Percentiles rank a stretch among this genome's conserved stretches.
Evolutionary conservation across 1,140 invertebrate genomes (phyloP).

Genomic region (Leptoteleia sp.): DNA sequence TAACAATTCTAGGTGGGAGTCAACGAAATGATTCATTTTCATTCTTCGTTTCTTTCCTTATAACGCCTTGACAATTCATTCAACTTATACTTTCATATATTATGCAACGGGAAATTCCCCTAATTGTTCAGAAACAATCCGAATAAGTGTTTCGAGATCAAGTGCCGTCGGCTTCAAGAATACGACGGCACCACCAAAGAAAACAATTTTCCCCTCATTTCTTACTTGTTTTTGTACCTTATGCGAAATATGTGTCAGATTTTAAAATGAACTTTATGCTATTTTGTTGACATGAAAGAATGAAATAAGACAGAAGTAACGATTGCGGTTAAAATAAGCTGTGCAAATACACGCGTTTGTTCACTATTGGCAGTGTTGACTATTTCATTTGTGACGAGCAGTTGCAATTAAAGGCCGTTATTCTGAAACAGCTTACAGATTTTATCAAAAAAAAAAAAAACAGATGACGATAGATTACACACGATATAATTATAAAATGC

Average conservation of each 20-base stretch:
- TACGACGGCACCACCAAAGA: constrained; percentile 37
- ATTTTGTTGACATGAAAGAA: background rate
- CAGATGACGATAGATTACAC: constrained; percentile 1
- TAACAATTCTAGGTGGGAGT: constrained; percentile 57
- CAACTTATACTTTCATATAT: constrained; percentile 21
- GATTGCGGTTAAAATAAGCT: constrained; percentile 1
- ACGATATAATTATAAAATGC: background rate
- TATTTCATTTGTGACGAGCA: constrained; percentile 10
- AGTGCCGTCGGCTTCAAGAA: constrained; percentile 25
- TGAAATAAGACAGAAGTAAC: background rate
- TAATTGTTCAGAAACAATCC: constrained; percentile 20
- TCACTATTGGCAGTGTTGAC: constrained; percentile 37
- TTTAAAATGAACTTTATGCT: background rate
- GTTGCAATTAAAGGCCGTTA: constrained; percentile 8
- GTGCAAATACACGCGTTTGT: constrained; percentile 25
- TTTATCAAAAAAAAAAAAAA: background rate
- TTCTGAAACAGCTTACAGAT: constrained; percentile 14
- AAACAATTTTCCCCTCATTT: constrained; percentile 4
- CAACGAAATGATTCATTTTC: constrained; percentile 21
- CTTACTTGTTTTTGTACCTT: background rate
- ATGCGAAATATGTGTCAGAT: constrained; percentile 5
- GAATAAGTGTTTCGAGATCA: constrained; percentile 61
- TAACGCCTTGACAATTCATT: constrained; percentile 25
- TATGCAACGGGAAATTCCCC: constrained; percentile 30
- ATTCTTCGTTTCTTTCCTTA: constrained; percentile 7